Evolutionary conservation across 2,888 invertebrate genomes (phyloP).

Genomic region (Cryptus viduatorius): DNA sequence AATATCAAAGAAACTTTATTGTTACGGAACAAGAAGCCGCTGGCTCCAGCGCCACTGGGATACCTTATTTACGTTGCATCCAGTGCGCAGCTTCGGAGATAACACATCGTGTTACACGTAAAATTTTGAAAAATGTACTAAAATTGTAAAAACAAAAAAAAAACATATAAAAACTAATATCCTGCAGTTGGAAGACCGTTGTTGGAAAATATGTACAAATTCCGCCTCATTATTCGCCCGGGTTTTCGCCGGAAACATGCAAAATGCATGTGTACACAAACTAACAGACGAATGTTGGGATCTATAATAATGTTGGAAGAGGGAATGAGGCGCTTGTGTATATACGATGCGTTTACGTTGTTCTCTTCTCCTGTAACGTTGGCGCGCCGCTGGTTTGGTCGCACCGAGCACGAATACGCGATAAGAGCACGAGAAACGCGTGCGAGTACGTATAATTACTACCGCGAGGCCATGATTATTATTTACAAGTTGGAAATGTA

Average conservation of each 20-base stretch:
- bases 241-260: conserved; percentile 34
- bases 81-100: not conserved
- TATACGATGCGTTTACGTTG: conserved; percentile 25
- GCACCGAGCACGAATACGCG: conserved; percentile 61
- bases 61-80: not conserved
- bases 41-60: not conserved
- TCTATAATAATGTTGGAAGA: conserved; percentile 8
- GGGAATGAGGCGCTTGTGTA: not conserved
- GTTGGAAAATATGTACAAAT: conserved; percentile 10
- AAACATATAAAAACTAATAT: not conserved
- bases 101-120: not conserved
- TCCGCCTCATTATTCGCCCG: conserved; percentile 28
- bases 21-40: not conserved
- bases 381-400: conserved; percentile 35
- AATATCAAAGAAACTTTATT: not conserved
- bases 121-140: conserved; percentile 1
- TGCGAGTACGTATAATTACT: conserved; percentile 67
- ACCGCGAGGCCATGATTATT: conserved; percentile 60
- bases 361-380: conserved; percentile 13
- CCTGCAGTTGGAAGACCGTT: conserved; percentile 1
- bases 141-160: not conserved
- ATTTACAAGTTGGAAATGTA: conserved; percentile 67
- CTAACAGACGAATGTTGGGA: not conserved
- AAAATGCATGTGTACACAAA: conserved; percentile 13
- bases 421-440: conserved; percentile 67